Percentiles rank a stretch among this genome's conserved stretches.
Evolutionary conservation across 2,113 vertebrate genomes (phyloP).

Genomic region (Amphiprion ocellaris): DNA sequence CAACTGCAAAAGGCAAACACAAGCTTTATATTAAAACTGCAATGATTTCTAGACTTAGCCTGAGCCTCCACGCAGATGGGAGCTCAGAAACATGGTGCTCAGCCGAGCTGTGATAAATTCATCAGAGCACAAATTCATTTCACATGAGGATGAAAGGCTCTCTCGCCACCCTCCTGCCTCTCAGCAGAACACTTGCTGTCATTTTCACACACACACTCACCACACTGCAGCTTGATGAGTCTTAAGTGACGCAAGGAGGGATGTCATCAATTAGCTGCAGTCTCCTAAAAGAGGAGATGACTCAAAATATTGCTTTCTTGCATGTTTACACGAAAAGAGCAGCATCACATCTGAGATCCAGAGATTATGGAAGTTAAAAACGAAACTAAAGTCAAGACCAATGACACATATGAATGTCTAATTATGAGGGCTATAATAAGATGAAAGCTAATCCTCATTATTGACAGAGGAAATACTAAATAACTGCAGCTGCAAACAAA

Average conservation of each 20-base stretch:
- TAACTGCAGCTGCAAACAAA: conserved; percentile 19
- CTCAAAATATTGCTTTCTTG: conserved; percentile 44
- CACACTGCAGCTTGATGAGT: conserved; percentile 65
- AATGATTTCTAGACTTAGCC: neutral
- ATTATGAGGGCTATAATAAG: neutral
- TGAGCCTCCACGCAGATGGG: conserved; percentile 18
- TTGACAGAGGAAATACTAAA: neutral
- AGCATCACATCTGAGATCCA: conserved; percentile 23
- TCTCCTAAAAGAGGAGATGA: conserved; percentile 50
- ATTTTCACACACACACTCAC: conserved; percentile 62
- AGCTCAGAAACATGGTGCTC: conserved; percentile 57
- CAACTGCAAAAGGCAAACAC: neutral
- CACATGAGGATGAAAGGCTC: conserved; percentile 52
- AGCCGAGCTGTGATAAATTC: conserved; percentile 47
- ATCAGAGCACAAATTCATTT: conserved; percentile 50
- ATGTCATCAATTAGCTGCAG: conserved; percentile 66
- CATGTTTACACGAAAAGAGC: conserved; percentile 54
- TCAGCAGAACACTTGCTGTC: conserved; percentile 56
- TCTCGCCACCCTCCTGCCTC: conserved; percentile 60
- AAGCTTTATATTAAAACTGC: neutral
- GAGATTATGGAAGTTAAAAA: neutral
- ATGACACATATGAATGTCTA: neutral
- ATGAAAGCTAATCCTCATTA: conserved; percentile 14
- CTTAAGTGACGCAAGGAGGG: conserved; percentile 70
- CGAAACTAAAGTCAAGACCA: conserved; percentile 2